Evolutionary conservation across 2,113 vertebrate genomes (phyloP), one percentile per base, ranked within the genome.

Genomic region (Perca schrenkii): DNA sequence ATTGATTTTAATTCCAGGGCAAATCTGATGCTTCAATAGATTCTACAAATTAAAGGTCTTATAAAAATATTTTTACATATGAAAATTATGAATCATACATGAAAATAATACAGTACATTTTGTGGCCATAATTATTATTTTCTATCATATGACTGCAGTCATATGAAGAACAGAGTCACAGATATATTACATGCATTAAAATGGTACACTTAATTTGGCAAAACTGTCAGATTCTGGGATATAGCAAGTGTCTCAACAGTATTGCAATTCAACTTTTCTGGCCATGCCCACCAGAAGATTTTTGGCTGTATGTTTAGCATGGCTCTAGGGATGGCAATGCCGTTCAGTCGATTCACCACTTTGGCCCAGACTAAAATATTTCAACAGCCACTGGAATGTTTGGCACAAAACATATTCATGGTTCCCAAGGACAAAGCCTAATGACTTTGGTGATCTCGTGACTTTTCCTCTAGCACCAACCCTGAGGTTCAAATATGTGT

Each of bases 1-100:
- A 71, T 79, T 69, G 25, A 80, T 86, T 81, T 72, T 0, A 58
- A 34, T 50, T 77, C 67, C 47, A 66, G 53, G 54, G 40, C 6
- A 67, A 75, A 69, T 54, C 13, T 54, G 22, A 60, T 40, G 25
- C 31, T 19, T 65, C 3, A 11, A 12, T 40, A 34, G 22, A 36
- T 50, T 65, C 36, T 1, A 15, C 16, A 58, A 36, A 64, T 0
- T 6, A 65, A 67, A 52, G 6, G 13, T 21, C 46, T 49, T 70
- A n/a, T 60, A 40, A 8, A 3, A 53, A 66, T 36, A 14, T 43
- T 10, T 65, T 19, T 13, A 53, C 2, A 36, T 36, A 22, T 21
- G 3, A 15, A 40, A 31, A 62, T 52, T 34, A 4, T 50, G 7
- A 74, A 31, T 21, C 17, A 34, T 49, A 14, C 8, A 50, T 12